phyloP scores from a whole-genome alignment of 2,113 vertebrate species.

The Erpornis zantholeuca region DNA sequence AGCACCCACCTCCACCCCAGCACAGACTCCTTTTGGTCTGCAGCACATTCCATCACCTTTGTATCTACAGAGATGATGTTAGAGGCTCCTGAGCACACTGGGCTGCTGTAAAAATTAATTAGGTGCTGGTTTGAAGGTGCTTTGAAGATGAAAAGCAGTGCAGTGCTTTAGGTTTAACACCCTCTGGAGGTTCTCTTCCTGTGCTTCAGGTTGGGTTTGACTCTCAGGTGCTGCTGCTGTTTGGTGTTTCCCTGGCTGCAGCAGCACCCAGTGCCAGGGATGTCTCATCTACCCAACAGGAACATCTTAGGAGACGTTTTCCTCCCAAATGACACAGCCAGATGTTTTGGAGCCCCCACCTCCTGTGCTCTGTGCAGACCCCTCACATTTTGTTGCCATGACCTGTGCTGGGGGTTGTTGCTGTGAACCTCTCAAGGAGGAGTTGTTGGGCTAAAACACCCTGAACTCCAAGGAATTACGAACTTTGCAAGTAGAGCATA shows the following conservation, averaged over 20 bases:
- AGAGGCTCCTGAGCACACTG: not conserved
- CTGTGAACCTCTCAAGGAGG: not conserved
- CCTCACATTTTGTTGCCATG: rapidly evolving
- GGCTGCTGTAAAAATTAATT: not conserved
- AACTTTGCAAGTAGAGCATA: not conserved
- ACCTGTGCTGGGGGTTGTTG: not conserved
- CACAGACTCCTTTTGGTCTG: not conserved
- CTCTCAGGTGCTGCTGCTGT: rapidly evolving
- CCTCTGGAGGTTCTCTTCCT: not conserved
- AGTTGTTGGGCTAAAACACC: not conserved
- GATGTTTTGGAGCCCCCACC: not conserved
- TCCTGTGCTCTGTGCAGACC: not conserved
- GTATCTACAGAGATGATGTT: not conserved
- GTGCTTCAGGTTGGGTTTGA: not conserved
- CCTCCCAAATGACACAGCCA: not conserved
- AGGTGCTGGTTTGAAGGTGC: not conserved
- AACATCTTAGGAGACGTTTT: not conserved
- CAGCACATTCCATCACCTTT: not conserved
- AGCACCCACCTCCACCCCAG: not conserved
- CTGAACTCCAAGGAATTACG: not conserved
- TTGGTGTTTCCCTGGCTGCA: not conserved
- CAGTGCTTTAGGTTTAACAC: not conserved
- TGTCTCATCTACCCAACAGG: not conserved
- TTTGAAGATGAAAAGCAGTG: conserved; percentile 16
- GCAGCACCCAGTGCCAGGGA: not conserved